These are phyloP conservation scores for Scelioninae gen. 2 DNA, from an alignment of 2,888 invertebrate species.

Conservation along the genomic window DNA sequence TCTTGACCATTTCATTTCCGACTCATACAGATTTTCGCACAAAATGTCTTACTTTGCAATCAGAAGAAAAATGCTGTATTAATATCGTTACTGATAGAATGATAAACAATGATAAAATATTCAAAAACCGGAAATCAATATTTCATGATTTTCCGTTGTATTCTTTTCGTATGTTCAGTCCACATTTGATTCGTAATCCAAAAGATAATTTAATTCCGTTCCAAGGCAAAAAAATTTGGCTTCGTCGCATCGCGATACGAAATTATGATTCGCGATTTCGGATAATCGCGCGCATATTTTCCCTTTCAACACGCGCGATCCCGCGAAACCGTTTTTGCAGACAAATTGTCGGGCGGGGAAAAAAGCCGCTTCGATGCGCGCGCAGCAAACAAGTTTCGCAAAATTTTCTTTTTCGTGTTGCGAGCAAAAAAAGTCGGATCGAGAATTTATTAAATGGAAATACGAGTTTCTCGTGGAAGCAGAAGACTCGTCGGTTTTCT, in stretches of 20 bases:
- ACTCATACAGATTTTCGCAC: slow-evolving; percentile 33
- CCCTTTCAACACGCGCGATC: slow-evolving; percentile 8
- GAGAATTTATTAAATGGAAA: not conserved
- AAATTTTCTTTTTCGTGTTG: not conserved
- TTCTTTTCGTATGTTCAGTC: no score
- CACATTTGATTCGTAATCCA: no score
- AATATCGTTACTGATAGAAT: no score
- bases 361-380: not conserved
- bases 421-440: not conserved
- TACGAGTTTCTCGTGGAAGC: slow-evolving; percentile 4
- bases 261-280: no score
- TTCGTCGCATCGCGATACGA: no score
- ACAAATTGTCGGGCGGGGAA: slow-evolving; percentile 4
- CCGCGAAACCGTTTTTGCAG: not conserved
- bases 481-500: slow-evolving; percentile 4
- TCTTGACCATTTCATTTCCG: slow-evolving; percentile 22
- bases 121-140: no score
- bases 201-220: no score
- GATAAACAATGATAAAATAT: no score
- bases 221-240: no score
- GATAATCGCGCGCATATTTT: slow-evolving; percentile 8
- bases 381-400: not conserved
- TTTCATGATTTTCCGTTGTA: no score
- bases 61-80: no score
- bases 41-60: slow-evolving; percentile 1